These are phyloP conservation scores for Microctonus aethiopoides DNA, from an alignment of 2,888 invertebrate species.

Conservation along the genomic window DNA sequence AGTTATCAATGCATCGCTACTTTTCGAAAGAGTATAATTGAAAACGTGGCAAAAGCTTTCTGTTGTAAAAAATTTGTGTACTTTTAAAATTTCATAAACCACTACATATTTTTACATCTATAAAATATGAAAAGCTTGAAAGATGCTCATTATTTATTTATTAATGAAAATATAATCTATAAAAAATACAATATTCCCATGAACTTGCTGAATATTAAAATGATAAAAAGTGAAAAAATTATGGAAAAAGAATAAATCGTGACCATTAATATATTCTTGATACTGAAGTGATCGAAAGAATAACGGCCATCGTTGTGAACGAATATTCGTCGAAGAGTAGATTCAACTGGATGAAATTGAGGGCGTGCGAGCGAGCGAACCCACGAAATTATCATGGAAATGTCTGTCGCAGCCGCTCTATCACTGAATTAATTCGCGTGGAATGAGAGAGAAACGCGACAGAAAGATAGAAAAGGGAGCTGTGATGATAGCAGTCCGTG, in stretches of 20 bases:
- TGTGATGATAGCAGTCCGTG: background rate
- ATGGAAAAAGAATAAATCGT: background rate
- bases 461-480: background rate
- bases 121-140: background rate
- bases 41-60: too few species aligned
- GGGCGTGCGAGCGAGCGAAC: conserved; percentile 10
- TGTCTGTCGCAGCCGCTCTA: conserved; percentile 29
- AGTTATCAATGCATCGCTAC: too few species aligned
- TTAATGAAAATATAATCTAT: background rate
- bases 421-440: conserved; percentile 37
- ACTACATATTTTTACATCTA: background rate
- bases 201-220: background rate
- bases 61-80: too few species aligned
- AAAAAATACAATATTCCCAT: background rate
- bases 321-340: conserved; percentile 24
- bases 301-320: background rate
- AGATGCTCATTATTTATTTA: background rate
- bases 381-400: conserved; percentile 40
- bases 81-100: too few species aligned
- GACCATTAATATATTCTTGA: background rate
- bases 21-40: too few species aligned
- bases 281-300: conserved; percentile 9
- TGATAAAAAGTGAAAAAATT: background rate
- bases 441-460: conserved; percentile 5
- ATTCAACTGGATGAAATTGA: conserved; percentile 5